Base-by-base conservation (phyloP, 2,888 invertebrate species). In the Agrotis clavis region DNA sequence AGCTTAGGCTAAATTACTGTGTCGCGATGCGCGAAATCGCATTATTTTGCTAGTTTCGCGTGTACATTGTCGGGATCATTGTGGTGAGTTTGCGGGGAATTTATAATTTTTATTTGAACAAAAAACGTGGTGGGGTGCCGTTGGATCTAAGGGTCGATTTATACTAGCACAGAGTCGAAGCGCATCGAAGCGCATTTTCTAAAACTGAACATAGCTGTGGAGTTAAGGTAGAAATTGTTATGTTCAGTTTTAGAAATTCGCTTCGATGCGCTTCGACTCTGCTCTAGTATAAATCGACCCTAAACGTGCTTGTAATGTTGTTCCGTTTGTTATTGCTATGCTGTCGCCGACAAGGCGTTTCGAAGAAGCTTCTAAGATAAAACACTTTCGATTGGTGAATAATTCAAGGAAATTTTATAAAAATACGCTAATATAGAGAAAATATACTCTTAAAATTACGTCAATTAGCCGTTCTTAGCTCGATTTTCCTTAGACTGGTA, bases 31-130 rank as follows among this genome's bases (percentile, higher is more conserved):
- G 88, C 85, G 83, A 92, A 93, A 93, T 93, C 92, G 91, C 83
- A 92, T 94, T 93, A 93, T 91, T 88, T 89, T 88, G 90, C 89
- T 89, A 91, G 90, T 89, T 90, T 89, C 85, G 73, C 86, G 83
- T 83, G 74, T 79, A 75, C 73, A 84, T 88, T 90, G 85, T 86
- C 56, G 62, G 69, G 64, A 61, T 64, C 50, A 73, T 68, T 79
- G 74, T 72, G 67, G 76, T 75, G 60, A 74, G 71, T 56, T 60
- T 74, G 65, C 78, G 79, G 78, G 79, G 59, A 73, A 78, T 74
- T 67, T 68, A 71, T 74, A 75, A 72, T 82, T 79, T 75, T 67
- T 51, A 35, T 61, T 62, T 25, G 13, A 59, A 59, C 59, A 80
- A 81, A 79, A 77, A 73, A 41, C 16, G 1, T 47, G 25, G 56